Evolutionary conservation across 2,888 invertebrate species (phyloP).

Genomic region (Drosophila crucigera): DNA sequence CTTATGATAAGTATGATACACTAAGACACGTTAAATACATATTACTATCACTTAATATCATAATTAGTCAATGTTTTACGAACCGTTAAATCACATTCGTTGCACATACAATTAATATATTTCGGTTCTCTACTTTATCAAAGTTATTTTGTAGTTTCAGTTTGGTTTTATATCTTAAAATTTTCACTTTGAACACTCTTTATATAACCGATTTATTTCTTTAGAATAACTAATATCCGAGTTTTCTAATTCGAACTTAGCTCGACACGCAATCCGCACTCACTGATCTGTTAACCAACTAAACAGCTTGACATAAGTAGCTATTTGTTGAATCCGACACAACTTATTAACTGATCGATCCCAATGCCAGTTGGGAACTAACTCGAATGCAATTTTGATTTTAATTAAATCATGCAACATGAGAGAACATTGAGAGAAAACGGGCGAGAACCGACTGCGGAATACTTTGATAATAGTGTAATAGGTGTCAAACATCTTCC

Average conservation of each 20-base stretch:
- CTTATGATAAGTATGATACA: neutral
- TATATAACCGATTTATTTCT: neutral
- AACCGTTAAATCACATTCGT: neutral
- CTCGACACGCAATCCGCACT: constrained; percentile 33
- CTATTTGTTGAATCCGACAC: constrained; percentile 85
- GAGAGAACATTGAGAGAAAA: neutral
- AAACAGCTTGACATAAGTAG: constrained; percentile 37
- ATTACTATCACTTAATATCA: neutral
- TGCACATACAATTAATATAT: no score
- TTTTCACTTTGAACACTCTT: neutral
- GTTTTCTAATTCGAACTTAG: constrained; percentile 29
- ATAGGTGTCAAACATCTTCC: neutral
- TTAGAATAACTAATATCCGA: neutral
- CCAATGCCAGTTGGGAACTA: constrained; percentile 40
- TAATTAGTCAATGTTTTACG: neutral
- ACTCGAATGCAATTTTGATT: constrained; percentile 47
- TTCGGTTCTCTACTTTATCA: neutral
- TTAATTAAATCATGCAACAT: constrained; percentile 14
- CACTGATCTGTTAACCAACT: constrained; percentile 47
- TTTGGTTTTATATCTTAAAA: neutral
- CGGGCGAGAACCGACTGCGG: neutral
- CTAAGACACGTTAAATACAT: neutral
- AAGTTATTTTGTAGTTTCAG: neutral
- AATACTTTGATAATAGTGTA: neutral
- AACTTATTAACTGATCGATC: constrained; percentile 36